Evolutionary conservation across 2,113 vertebrate species (phyloP).

Genomic region (Pimephales promelas): DNA sequence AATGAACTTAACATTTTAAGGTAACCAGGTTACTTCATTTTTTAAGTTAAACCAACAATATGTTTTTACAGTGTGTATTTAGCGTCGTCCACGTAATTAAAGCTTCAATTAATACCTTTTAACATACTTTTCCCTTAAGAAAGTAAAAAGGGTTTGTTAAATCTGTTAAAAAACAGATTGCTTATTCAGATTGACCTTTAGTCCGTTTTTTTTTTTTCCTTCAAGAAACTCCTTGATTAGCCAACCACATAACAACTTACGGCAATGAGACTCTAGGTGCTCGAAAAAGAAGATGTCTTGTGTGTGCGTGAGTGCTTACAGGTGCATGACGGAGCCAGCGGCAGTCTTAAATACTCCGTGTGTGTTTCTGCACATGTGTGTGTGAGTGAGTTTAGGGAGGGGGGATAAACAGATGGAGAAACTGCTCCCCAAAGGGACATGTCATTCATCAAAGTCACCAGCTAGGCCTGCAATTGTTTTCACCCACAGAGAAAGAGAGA

Average conservation of each 20-base stretch:
- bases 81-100: no score
- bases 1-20: no score
- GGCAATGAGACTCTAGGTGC: not conserved
- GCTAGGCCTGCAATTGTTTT: slow-evolving; percentile 76
- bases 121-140: no score
- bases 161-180: no score
- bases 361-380: slow-evolving; percentile 50
- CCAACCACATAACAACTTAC: not conserved
- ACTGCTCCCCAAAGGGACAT: slow-evolving; percentile 77
- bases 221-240: not conserved
- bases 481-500: slow-evolving; percentile 55
- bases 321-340: slow-evolving; percentile 41
- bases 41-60: no score
- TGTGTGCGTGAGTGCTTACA: slow-evolving; percentile 23
- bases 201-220: not conserved
- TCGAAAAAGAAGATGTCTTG: slow-evolving; percentile 22
- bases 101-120: not conserved
- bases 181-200: not conserved
- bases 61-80: no score
- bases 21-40: no score
- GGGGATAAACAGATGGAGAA: slow-evolving; percentile 79
- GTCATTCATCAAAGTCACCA: slow-evolving; percentile 84
- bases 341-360: slow-evolving; percentile 55
- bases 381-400: slow-evolving; percentile 47
- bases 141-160: not conserved